Conservation (phyloP, 1,140 invertebrate genomes). For the Telenomus remus region DNA sequence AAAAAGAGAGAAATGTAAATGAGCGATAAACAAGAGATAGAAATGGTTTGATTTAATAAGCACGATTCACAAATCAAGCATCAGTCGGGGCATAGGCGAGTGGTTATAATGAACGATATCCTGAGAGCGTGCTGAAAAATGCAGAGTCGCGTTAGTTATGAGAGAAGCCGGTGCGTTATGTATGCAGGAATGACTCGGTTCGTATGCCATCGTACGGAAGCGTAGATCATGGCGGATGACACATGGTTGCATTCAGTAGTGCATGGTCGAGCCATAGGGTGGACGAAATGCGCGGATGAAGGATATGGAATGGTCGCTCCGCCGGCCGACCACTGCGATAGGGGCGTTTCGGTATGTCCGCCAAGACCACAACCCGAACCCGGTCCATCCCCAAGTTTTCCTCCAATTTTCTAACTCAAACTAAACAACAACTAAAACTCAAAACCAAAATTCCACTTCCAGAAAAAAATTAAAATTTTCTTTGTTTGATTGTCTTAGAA, state of each 20-base stretch:
- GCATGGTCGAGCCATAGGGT: conserved; percentile 58
- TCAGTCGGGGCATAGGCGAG: not conserved
- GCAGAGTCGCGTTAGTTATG: conserved; percentile 29
- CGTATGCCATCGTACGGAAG: conserved; percentile 55
- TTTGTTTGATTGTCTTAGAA: too few species aligned
- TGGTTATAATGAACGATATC: conserved; percentile 7
- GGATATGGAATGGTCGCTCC: conserved; percentile 72
- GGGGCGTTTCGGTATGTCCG: conserved; percentile 71
- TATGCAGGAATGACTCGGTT: conserved; percentile 34
- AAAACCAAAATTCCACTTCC: too few species aligned
- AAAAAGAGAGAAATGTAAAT: too few species aligned
- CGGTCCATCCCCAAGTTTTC: too few species aligned
- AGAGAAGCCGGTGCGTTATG: conserved; percentile 23
- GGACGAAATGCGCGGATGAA: conserved; percentile 72
- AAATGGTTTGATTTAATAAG: too few species aligned
- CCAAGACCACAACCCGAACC: conserved; percentile 59
- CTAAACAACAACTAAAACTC: too few species aligned
- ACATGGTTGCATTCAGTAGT: conserved; percentile 71
- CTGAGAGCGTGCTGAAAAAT: conserved; percentile 14
- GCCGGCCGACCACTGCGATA: conserved; percentile 67
- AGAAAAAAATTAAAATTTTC: too few species aligned
- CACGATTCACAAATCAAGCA: too few species aligned
- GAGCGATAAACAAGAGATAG: not conserved
- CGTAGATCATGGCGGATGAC: conserved; percentile 74
- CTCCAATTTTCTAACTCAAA: too few species aligned